Evolutionary conservation across 2,888 invertebrate species (phyloP).

Genomic region (Lasioglossum malachurum): DNA sequence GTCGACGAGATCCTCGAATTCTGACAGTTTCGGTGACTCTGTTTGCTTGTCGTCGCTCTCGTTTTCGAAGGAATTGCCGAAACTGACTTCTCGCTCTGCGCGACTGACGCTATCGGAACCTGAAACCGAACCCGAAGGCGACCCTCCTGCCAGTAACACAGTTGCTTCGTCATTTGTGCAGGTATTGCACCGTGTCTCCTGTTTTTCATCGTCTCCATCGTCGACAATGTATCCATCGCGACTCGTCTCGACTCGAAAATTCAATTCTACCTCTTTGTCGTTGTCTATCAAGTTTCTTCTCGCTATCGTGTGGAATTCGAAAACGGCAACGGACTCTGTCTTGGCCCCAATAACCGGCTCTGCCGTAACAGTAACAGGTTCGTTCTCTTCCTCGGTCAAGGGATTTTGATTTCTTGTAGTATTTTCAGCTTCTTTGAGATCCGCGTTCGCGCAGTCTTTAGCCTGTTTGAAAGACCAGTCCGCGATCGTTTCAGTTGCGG

Average conservation of each 20-base stretch:
- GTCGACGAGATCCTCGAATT: background rate
- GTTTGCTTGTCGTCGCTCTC: background rate
- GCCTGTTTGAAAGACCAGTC: constrained; percentile 17
- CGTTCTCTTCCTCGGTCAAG: background rate
- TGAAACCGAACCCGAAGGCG: background rate
- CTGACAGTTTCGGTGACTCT: background rate
- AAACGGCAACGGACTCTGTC: constrained; percentile 20
- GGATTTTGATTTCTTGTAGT: background rate
- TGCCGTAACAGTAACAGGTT: background rate
- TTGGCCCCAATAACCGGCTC: background rate
- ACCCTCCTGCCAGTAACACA: background rate
- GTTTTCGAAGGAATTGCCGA: background rate
- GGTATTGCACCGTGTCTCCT: background rate
- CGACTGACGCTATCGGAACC: background rate
- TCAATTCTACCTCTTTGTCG: constrained; percentile 30
- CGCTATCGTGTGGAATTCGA: constrained; percentile 60
- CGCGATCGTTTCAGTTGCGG: background rate
- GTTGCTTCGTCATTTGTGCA: background rate
- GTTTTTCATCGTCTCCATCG: no score
- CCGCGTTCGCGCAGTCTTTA: constrained; percentile 36
- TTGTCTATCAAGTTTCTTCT: constrained; percentile 12
- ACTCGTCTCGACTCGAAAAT: constrained; percentile 54
- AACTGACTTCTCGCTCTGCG: background rate
- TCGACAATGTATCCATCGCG: background rate
- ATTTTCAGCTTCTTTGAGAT: constrained; percentile 21